Evolutionary conservation across 2,888 invertebrate species (phyloP).

Genomic region (Entomobrya multifasciata): DNA sequence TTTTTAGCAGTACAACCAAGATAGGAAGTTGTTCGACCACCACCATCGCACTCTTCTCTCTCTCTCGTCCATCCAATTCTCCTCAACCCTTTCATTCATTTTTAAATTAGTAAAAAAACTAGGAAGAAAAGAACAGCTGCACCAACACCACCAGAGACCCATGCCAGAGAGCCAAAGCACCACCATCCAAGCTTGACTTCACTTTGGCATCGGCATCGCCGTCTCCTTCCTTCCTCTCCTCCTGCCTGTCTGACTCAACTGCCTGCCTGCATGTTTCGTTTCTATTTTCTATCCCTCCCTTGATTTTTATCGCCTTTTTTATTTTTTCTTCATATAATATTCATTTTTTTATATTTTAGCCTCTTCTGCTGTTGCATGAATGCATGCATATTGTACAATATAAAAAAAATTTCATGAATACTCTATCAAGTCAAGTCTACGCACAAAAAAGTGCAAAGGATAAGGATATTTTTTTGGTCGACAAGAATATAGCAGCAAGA

Average conservation of each 20-base stretch:
- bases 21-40: not conserved
- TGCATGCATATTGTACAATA: not conserved
- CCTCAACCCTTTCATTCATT: constrained; percentile 18
- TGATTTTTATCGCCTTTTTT: not conserved
- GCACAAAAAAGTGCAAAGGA: not conserved
- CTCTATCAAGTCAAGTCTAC: no score
- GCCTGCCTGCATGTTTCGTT: not conserved
- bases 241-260: not conserved
- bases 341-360: constrained; percentile 17
- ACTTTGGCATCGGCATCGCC: constrained; percentile 13
- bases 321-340: not conserved
- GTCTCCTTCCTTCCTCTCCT: constrained; percentile 11
- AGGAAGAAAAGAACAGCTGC: constrained; percentile 42
- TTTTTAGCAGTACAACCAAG: not conserved
- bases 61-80: not conserved
- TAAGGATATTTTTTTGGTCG: not conserved
- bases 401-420: constrained; percentile 7
- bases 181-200: constrained; percentile 19
- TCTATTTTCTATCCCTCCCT: not conserved
- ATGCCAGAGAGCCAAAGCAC: not conserved
- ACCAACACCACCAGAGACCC: not conserved
- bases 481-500: not conserved
- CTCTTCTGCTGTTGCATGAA: constrained; percentile 14
- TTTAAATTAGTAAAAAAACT: not conserved
- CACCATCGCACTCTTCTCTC: constrained; percentile 8